Evolutionary conservation across 2,888 invertebrate species (phyloP).

Genomic region (Sesamia inferens): DNA sequence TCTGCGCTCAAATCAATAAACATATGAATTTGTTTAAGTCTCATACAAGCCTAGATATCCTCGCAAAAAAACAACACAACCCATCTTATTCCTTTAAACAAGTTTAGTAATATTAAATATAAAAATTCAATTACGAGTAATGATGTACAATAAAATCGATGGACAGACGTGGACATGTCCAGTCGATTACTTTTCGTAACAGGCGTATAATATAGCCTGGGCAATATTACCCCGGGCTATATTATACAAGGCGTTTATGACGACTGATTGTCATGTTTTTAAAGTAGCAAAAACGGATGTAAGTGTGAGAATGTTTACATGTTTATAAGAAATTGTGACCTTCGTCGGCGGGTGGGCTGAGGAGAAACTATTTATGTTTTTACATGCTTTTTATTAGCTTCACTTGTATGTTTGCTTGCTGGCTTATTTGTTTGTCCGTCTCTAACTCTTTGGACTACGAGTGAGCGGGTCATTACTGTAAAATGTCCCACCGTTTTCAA

Average conservation of each 20-base stretch:
- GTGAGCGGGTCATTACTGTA: no score
- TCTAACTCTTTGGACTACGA: no score
- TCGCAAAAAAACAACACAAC: slow-evolving; percentile 5
- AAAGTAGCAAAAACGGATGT: slow-evolving; percentile 22
- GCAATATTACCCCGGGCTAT: slow-evolving; percentile 23
- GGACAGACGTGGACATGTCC: slow-evolving; percentile 35
- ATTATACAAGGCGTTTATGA: slow-evolving; percentile 38
- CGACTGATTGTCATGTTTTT: slow-evolving; percentile 43
- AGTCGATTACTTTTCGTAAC: slow-evolving; percentile 30
- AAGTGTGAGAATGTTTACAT: slow-evolving; percentile 2
- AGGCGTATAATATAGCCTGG: slow-evolving; percentile 20
- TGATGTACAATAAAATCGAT: slow-evolving; percentile 41
- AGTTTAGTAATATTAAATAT: slow-evolving; percentile 37
- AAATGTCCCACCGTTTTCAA: no score
- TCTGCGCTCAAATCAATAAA: not conserved
- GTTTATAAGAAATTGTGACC: not conserved
- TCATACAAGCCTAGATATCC: not conserved
- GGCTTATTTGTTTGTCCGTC: no score
- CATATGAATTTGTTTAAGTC: not conserved
- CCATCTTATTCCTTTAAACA: slow-evolving; percentile 9
- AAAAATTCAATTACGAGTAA: slow-evolving; percentile 43
- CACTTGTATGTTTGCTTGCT: no score
- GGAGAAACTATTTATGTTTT: not conserved
- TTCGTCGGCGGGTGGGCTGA: not conserved
- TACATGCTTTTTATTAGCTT: no score